Percentiles rank a stretch among this genome's conserved stretches.
These are phyloP conservation scores for Meghimatium bilineatum DNA, from an alignment of 2,888 invertebrate species.

Conservation along the genomic window DNA sequence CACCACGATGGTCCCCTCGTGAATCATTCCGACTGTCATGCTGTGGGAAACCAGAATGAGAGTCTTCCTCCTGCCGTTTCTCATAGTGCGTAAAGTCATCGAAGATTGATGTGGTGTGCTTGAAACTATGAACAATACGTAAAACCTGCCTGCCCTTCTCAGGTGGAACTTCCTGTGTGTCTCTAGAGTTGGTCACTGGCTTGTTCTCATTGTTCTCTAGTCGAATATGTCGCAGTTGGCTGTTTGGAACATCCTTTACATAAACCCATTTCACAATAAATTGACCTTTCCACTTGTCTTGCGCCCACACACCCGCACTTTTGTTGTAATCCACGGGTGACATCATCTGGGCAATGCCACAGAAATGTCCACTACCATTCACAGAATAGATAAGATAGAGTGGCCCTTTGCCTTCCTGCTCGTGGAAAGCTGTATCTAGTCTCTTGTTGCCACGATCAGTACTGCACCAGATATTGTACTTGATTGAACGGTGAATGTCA, in stretches of 20 bases:
- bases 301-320: slow-evolving; percentile 96
- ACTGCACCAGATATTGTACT: slow-evolving; percentile 99
- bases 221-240: slow-evolving; percentile 93
- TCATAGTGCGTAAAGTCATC: slow-evolving; percentile 99
- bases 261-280: slow-evolving; percentile 99
- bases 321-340: slow-evolving; percentile 95
- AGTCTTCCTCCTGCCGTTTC: slow-evolving; percentile 93
- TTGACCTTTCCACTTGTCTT: slow-evolving; percentile 99
- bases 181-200: slow-evolving; percentile 97
- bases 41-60: slow-evolving; percentile 19
- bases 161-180: slow-evolving; percentile 97
- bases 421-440: slow-evolving; percentile 91
- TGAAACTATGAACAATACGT: slow-evolving; percentile 88
- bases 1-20: slow-evolving; percentile 40
- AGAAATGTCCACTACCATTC: slow-evolving; percentile 98
- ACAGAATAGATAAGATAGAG: slow-evolving; percentile 96
- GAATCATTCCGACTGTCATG: slow-evolving; percentile 23
- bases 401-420: slow-evolving; percentile 86
- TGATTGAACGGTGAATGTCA: slow-evolving; percentile 97
- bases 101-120: slow-evolving; percentile 96
- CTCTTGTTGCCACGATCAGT: slow-evolving; percentile 97
- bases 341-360: slow-evolving; percentile 99
- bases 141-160: slow-evolving; percentile 94
- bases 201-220: slow-evolving; percentile 99
- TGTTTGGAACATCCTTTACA: slow-evolving; percentile 85